Evolutionary conservation across 2,888 invertebrate species (phyloP), one percentile per base, ranked within the genome.

Genomic region (Drosophila neonasuta): DNA sequence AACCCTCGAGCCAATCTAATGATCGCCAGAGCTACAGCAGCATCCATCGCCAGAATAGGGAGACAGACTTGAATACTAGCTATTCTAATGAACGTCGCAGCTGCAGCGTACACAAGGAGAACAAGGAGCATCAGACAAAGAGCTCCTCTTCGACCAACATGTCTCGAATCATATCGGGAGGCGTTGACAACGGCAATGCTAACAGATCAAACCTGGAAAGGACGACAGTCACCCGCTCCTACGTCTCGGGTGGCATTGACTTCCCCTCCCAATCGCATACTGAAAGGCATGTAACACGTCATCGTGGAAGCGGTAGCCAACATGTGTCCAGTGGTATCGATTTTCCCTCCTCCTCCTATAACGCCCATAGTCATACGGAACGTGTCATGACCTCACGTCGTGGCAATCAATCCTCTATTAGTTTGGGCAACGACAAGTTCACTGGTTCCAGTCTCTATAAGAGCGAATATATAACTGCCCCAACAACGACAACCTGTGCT

Each of bases 1-100:
- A 93, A 80, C 94, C 94, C 1, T 92, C 93, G 0, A 94, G 94
- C 24, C 93, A 94, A 65, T 94, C 94, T 75, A 93, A 92, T 9
- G 96, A 96, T 71, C 92, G 96, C 66, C 94, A 94, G 79, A 96
- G 96, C 86, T 93, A 96, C 44, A 96, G 96, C 79, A 94, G 96
- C 2, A 93, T 96, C 88, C 96, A 96, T 88, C 93, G 96, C 30
- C 95, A 94, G 52, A 92, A 91, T 51, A 92, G 93, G 54, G 94
- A 94, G 59, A 89, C 91, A 0, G 93, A 93, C 46, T 89, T 67
- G 10, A 87, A 71, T 9, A 65, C 75, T 4, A 69, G 75, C 29
- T 69, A 52, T 34, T 60, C 86, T 29, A 80, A 39, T 11, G 85
- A 85, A 30, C 80, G 83, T 1, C 82, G 85, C 29, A 80, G 52